Conservation (phyloP, 92 coral and sea anemone genomes). For the Paragorgia papillata region DNA sequence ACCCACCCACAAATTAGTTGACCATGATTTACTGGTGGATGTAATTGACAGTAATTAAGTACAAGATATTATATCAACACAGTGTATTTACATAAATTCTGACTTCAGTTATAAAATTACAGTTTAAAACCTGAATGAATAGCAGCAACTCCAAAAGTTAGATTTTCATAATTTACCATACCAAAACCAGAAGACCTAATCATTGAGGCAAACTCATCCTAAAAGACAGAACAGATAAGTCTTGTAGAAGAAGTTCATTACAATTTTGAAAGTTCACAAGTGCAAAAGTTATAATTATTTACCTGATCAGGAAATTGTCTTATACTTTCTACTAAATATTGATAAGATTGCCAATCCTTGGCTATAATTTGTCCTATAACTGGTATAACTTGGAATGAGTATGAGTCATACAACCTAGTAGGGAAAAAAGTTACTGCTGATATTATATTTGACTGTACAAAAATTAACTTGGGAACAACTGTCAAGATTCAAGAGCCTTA, state of each 20-base stretch:
- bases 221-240: conserved; percentile 21
- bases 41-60: too few species aligned
- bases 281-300: too few species aligned
- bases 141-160: conserved; percentile 94
- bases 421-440: neutral
- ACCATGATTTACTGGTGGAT: too few species aligned
- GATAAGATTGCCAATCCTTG: conserved; percentile 93
- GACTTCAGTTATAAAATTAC: conserved; percentile 1
- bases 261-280: too few species aligned
- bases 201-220: conserved; percentile 88
- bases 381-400: conserved; percentile 94
- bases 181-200: conserved; percentile 86
- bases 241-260: too few species aligned
- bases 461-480: too few species aligned
- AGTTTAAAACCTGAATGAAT: conserved; percentile 95
- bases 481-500: too few species aligned
- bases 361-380: conserved; percentile 96
- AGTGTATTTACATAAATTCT: neutral
- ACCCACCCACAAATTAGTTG: too few species aligned
- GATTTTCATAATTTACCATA: conserved; percentile 78
- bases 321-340: conserved; percentile 96
- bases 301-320: conserved; percentile 98
- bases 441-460: neutral
- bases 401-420: conserved; percentile 75
- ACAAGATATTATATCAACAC: neutral